Evolutionary conservation across 2,113 vertebrate species (phyloP).

Genomic region (Eidolon helvum): DNA sequence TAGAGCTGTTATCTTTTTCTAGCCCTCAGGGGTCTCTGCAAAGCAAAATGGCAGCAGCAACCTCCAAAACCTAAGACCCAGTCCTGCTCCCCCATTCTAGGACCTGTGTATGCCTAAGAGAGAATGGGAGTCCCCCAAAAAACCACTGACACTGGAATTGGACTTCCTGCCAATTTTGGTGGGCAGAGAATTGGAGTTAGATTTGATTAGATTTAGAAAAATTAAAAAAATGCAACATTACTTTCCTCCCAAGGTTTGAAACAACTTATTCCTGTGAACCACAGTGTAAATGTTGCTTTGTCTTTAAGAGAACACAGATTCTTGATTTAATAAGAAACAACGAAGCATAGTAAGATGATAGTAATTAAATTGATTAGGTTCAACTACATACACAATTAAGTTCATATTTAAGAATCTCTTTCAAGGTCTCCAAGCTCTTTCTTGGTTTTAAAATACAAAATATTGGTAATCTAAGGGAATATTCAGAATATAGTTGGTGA

Average conservation of each 20-base stretch:
- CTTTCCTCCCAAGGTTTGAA: neutral
- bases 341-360: neutral
- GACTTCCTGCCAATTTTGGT: neutral
- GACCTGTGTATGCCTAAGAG: neutral
- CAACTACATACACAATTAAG: conserved; percentile 23
- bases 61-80: neutral
- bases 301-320: conserved; percentile 5
- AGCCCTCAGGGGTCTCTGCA: neutral
- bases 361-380: conserved; percentile 37
- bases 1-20: neutral
- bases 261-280: neutral
- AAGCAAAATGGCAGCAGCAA: neutral
- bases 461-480: neutral
- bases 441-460: neutral
- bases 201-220: conserved; percentile 29
- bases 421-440: neutral
- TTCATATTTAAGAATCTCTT: conserved; percentile 8
- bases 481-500: conserved; percentile 12
- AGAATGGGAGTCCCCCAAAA: neutral
- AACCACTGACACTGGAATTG: neutral
- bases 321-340: conserved; percentile 45
- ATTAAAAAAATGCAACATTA: neutral
- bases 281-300: neutral
- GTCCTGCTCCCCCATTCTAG: neutral
- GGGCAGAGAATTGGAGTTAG: neutral